Evolutionary conservation across 2,113 vertebrate genomes (phyloP).

Genomic region (Istiophorus platypterus): DNA sequence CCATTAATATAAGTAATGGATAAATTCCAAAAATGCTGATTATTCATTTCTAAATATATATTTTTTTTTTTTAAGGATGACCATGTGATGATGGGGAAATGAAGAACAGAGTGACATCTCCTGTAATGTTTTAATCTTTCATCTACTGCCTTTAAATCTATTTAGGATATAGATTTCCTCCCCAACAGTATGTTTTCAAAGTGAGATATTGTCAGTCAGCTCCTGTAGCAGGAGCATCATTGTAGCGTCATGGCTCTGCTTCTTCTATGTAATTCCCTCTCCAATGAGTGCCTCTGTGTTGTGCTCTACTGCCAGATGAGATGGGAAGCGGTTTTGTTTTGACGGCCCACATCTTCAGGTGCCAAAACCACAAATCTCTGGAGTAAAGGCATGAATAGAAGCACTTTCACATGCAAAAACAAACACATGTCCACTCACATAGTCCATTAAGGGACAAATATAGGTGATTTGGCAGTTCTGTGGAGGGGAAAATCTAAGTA

Average conservation of each 20-base stretch:
- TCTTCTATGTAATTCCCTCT: conserved; percentile 30
- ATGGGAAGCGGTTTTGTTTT: conserved; percentile 76
- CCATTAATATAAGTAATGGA: background rate
- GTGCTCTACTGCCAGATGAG: conserved; percentile 64
- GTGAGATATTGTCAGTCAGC: conserved; percentile 7
- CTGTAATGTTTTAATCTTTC: background rate
- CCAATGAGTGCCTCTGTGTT: conserved; percentile 59
- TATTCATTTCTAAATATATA: conserved; percentile 19
- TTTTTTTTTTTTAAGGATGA: background rate
- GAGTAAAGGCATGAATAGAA: conserved; percentile 58
- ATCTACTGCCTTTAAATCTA: background rate
- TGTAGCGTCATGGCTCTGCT: background rate
- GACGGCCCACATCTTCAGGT: conserved; percentile 71
- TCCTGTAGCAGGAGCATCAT: conserved; percentile 10
- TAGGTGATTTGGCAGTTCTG: background rate
- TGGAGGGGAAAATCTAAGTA: background rate
- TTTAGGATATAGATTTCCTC: background rate
- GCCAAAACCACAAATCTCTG: conserved; percentile 74
- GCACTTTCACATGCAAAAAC: conserved; percentile 46
- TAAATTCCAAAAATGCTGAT: background rate
- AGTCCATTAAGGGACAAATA: background rate
- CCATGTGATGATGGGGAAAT: background rate
- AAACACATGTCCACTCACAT: background rate
- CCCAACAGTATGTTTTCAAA: conserved; percentile 17
- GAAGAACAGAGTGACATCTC: background rate